Percentiles rank a stretch among this genome's conserved stretches.
Evolutionary conservation across 2,797 vertebrate genomes (phyloP).

Genomic region (Pteropus rufus): DNA sequence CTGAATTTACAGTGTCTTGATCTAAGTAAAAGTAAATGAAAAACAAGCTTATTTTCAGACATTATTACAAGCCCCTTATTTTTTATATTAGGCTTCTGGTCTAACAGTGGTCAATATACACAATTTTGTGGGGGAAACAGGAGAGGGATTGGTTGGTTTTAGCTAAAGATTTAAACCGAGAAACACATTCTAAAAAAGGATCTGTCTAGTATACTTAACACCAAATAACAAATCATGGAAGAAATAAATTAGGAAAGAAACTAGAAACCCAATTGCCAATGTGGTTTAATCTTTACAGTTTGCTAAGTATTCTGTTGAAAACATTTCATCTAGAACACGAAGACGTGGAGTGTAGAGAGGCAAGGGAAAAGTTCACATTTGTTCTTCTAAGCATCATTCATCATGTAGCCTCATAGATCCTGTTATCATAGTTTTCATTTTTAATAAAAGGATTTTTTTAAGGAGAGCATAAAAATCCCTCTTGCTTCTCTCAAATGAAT

Average conservation of each 20-base stretch:
- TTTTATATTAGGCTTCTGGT: constrained; percentile 6
- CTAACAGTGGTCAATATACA: background rate
- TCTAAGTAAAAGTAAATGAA: constrained; percentile 12
- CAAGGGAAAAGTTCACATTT: background rate
- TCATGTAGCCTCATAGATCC: background rate
- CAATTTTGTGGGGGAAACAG: background rate
- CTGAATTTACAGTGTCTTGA: background rate
- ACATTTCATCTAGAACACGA: background rate
- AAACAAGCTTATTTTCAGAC: constrained; percentile 1
- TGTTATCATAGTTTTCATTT: background rate
- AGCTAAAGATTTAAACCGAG: background rate
- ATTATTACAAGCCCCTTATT: background rate
- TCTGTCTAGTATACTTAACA: background rate
- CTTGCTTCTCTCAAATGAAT: background rate
- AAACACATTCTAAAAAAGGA: background rate
- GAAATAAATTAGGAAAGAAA: constrained; percentile 6
- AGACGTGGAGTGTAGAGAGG: background rate
- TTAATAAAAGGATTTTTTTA: constrained; percentile 1
- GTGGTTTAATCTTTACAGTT: background rate
- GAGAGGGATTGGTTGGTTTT: background rate
- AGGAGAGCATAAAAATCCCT: background rate
- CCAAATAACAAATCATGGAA: background rate
- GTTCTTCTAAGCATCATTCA: background rate
- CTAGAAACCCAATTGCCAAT: background rate
- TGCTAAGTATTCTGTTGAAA: background rate